phyloP scores from a whole-genome alignment of 2,888 invertebrate species.

The Conops quadrifasciatus region DNA sequence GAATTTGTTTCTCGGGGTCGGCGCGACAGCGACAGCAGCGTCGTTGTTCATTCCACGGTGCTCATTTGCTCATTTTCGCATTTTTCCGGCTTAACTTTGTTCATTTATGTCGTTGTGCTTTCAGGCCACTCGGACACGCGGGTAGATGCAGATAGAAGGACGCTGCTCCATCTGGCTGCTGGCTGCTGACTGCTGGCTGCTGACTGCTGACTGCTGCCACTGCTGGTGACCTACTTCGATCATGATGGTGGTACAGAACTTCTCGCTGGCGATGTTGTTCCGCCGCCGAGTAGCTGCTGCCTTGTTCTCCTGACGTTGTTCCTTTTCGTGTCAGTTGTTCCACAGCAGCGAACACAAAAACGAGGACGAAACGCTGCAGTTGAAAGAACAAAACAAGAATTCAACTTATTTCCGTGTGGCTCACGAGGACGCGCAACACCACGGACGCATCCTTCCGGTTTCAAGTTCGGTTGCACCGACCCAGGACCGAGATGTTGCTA shows the following conservation, averaged over 20 bases:
- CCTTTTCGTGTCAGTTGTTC: slow-evolving; percentile 5
- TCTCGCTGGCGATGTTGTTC: slow-evolving; percentile 24
- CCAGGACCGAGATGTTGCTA: no score
- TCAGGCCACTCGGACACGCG: slow-evolving; percentile 6
- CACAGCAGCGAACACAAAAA: slow-evolving; percentile 9
- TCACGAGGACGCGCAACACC: no score
- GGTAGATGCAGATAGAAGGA: slow-evolving; percentile 33
- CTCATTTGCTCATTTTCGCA: background rate
- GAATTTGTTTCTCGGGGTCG: background rate
- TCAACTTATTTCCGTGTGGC: no score
- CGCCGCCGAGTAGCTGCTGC: background rate
- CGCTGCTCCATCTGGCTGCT: slow-evolving; percentile 24
- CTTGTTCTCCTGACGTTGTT: slow-evolving; percentile 1
- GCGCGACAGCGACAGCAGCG: background rate
- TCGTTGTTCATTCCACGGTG: background rate
- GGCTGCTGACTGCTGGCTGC: no score
- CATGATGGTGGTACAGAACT: slow-evolving; percentile 35
- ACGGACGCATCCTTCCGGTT: no score
- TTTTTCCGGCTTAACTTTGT: slow-evolving; percentile 15
- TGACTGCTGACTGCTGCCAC: background rate
- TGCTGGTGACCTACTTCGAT: slow-evolving; percentile 34
- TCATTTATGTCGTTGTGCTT: slow-evolving; percentile 3
- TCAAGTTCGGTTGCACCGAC: no score
- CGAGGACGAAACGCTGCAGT: background rate
- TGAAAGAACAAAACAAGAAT: background rate